These are phyloP conservation scores for Antheraea mylitta DNA, from an alignment of 1,140 invertebrate species.

Conservation along the genomic window DNA sequence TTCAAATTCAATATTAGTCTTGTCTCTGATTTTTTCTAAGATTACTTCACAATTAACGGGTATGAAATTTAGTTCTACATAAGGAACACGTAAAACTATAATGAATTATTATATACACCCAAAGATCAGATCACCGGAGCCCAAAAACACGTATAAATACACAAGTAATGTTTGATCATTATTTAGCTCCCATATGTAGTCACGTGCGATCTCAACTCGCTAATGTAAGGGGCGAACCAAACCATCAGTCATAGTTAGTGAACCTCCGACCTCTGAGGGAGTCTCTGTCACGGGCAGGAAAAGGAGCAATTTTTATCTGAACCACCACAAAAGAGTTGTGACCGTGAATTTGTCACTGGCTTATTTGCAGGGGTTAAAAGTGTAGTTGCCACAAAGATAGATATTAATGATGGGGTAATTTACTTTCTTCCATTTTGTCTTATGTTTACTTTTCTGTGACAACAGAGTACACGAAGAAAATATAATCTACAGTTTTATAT, in stretches of 20 bases:
- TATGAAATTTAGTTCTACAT: not conserved
- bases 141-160: conserved; percentile 1
- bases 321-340: conserved; percentile 68
- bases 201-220: conserved; percentile 44
- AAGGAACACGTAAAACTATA: not conserved
- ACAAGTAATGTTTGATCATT: conserved; percentile 24
- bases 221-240: conserved; percentile 49
- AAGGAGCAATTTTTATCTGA: conserved; percentile 64
- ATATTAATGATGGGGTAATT: conserved; percentile 55
- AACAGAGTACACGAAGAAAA: not conserved
- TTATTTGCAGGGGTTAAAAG: conserved; percentile 49
- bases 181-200: conserved; percentile 30
- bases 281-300: conserved; percentile 48
- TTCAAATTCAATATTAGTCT: no score
- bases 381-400: conserved; percentile 49
- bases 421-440: not conserved
- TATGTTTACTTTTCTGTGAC: not conserved
- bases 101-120: not conserved
- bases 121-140: not conserved
- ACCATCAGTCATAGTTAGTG: conserved; percentile 68
- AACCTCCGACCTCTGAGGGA: conserved; percentile 22
- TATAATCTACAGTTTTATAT: no score
- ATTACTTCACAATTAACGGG: no score
- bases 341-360: conserved; percentile 64
- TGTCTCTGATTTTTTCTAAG: no score